Conservation (phyloP, 2,113 vertebrate genomes). For the Nicator chloris region DNA sequence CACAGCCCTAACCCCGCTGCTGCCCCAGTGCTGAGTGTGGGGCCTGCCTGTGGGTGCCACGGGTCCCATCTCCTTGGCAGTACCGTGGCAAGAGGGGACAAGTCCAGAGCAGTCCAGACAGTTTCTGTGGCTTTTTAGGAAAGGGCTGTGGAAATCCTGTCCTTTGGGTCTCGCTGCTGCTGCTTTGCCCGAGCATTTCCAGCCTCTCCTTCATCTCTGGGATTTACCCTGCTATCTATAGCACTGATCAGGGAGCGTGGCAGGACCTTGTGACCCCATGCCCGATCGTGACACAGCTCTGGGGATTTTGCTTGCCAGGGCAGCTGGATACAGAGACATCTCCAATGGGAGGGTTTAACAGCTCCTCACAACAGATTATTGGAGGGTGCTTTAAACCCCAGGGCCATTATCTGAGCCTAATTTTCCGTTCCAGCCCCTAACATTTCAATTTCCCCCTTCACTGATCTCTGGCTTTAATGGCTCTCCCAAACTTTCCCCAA, state of each 20-base stretch:
- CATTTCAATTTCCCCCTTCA: neutral
- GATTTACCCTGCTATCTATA: neutral
- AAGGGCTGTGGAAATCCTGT: neutral
- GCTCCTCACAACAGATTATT: neutral
- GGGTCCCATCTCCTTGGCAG: accelerated
- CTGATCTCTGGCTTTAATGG: neutral
- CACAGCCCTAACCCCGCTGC: neutral
- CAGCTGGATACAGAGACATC: neutral
- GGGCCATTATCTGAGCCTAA: neutral
- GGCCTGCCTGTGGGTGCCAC: neutral
- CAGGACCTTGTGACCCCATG: neutral
- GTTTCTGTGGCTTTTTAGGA: neutral
- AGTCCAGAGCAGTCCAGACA: neutral
- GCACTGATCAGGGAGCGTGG: accelerated
- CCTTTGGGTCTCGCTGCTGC: neutral
- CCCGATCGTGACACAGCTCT: accelerated
- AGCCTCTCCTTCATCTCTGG: neutral
- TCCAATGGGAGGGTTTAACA: neutral
- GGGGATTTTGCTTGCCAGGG: neutral
- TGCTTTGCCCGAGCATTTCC: neutral
- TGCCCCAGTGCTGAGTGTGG: accelerated
- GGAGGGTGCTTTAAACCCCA: neutral
- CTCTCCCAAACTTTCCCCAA: neutral
- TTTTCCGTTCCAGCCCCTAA: neutral
- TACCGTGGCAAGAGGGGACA: neutral